Conservation (phyloP, 2,888 invertebrate genomes). For the Mythimna loreyi region DNA sequence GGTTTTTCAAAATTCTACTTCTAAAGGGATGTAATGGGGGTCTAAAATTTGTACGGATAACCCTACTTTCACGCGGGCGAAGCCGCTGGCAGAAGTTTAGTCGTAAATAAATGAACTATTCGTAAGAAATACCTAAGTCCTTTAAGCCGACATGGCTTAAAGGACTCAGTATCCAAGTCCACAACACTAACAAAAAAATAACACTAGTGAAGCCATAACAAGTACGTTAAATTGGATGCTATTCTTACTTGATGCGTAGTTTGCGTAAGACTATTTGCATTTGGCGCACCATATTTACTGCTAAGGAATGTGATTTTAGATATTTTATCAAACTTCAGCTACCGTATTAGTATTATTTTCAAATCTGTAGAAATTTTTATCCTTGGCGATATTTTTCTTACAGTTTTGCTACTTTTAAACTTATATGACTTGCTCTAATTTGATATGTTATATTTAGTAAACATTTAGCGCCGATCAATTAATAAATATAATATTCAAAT, state of each 20-base stretch:
- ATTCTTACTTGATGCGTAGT: neutral
- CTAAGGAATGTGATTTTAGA: neutral
- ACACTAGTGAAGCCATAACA: too few relatives aligned
- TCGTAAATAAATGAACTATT: too few relatives aligned
- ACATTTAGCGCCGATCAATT: slow-evolving; percentile 48
- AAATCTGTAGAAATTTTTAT: neutral
- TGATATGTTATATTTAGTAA: neutral
- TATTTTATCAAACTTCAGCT: neutral
- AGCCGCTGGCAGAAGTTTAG: too few relatives aligned
- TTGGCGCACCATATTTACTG: neutral
- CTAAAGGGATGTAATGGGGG: too few relatives aligned
- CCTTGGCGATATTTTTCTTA: neutral
- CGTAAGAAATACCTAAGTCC: too few relatives aligned
- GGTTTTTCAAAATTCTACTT: too few relatives aligned
- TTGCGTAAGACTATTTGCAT: neutral
- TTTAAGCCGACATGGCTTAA: too few relatives aligned
- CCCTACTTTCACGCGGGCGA: too few relatives aligned
- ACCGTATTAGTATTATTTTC: neutral
- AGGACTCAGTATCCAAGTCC: too few relatives aligned
- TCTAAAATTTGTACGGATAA: too few relatives aligned
- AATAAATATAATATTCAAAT: slow-evolving; percentile 14
- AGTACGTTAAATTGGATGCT: too few relatives aligned
- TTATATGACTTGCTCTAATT: neutral
- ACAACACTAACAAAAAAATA: too few relatives aligned
- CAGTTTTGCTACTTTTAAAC: neutral